These are phyloP conservation scores for Sycophila texana DNA, from an alignment of 2,888 invertebrate species.

Conservation along the genomic window DNA sequence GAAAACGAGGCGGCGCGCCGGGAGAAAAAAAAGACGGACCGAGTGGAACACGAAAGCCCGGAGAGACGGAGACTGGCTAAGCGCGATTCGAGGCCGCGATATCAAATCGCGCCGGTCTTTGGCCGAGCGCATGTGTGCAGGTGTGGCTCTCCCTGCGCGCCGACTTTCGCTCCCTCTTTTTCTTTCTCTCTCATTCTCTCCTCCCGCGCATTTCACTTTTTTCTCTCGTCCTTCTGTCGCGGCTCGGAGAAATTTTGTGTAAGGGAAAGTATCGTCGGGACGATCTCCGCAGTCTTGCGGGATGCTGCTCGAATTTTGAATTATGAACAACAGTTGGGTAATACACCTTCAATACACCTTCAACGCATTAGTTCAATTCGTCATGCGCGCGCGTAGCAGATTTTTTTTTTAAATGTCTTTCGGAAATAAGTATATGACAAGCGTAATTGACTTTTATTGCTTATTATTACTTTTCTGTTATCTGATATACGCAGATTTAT, in stretches of 20 bases:
- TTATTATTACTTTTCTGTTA: too few species aligned
- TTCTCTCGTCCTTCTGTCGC: not conserved
- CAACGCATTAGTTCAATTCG: not conserved
- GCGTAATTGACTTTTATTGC: too few species aligned
- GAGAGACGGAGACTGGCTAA: not conserved
- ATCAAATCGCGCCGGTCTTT: slow-evolving; percentile 38
- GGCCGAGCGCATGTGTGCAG: not conserved
- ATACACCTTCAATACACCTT: not conserved
- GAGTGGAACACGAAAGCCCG: slow-evolving; percentile 33
- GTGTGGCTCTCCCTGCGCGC: too few species aligned
- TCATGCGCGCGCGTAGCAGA: too few species aligned
- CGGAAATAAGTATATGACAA: too few species aligned
- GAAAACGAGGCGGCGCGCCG: slow-evolving; percentile 25
- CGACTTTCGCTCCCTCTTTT: not conserved
- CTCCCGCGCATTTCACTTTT: not conserved
- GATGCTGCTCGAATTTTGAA: too few species aligned
- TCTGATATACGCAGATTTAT: too few species aligned
- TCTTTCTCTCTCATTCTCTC: slow-evolving; percentile 19
- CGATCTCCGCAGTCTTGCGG: too few species aligned
- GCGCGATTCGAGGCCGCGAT: slow-evolving; percentile 44
- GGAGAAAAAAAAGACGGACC: slow-evolving; percentile 21
- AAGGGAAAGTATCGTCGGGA: too few species aligned
- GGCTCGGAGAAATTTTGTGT: too few species aligned
- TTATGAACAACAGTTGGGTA: not conserved
- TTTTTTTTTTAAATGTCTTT: too few species aligned